phyloP scores from a whole-genome alignment of 2,113 vertebrate genomes.

The Argyrosomus japonicus region DNA sequence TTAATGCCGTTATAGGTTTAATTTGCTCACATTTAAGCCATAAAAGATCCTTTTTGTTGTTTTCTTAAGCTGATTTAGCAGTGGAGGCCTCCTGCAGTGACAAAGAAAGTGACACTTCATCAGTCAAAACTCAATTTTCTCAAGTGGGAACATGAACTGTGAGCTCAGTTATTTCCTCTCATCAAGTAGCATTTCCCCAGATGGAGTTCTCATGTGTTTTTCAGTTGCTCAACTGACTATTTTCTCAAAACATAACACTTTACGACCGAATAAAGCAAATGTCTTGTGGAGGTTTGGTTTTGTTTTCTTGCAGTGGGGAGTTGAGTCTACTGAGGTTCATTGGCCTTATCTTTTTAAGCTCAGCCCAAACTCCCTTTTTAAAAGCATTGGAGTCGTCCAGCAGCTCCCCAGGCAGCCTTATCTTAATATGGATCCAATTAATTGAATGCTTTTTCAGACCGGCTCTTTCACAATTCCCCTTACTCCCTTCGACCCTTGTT shows the following conservation, averaged over 20 bases:
- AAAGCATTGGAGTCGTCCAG: constrained; percentile 60
- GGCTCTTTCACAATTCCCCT: constrained; percentile 66
- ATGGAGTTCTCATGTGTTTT: constrained; percentile 5
- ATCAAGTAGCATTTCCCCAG: neutral
- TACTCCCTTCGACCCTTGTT: constrained; percentile 65
- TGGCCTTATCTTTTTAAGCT: constrained; percentile 60
- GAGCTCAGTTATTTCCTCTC: neutral
- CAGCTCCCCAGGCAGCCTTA: constrained; percentile 71
- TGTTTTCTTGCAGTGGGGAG: constrained; percentile 39
- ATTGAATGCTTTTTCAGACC: constrained; percentile 73
- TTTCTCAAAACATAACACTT: constrained; percentile 34
- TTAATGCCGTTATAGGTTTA: constrained; percentile 31
- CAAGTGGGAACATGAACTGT: constrained; percentile 5
- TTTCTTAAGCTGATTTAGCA: constrained; percentile 31
- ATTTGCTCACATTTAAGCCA: constrained; percentile 18
- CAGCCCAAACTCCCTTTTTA: constrained; percentile 57
- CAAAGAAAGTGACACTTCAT: constrained; percentile 5
- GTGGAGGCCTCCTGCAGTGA: neutral
- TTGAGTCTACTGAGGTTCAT: constrained; percentile 61
- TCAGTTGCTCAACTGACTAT: constrained; percentile 35
- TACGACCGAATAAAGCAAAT: constrained; percentile 43
- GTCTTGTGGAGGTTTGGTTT: constrained; percentile 32
- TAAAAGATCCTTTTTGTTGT: neutral
- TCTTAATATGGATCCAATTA: constrained; percentile 82
- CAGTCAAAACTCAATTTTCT: neutral